Evolutionary conservation across 2,888 invertebrate species (phyloP).

Genomic region (Venusia cambrica): DNA sequence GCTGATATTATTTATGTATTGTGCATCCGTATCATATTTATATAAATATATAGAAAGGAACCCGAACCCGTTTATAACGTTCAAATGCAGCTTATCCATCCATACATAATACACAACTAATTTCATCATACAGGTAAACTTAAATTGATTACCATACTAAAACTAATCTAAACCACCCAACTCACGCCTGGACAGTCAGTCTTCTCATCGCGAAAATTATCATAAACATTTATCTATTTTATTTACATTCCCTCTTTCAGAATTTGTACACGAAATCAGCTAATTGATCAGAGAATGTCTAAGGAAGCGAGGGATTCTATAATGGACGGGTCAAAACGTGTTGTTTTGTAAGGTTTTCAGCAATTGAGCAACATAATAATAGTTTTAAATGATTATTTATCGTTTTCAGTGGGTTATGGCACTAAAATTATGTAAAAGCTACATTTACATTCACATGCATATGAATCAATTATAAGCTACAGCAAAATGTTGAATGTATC

Average conservation of each 20-base stretch:
- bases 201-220: conserved; percentile 79
- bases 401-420: conserved; percentile 55
- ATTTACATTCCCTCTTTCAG: conserved; percentile 53
- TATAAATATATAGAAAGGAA: too few species aligned
- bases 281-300: too few species aligned
- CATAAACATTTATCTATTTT: conserved; percentile 55
- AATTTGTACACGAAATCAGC: conserved; percentile 42
- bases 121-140: conserved; percentile 59
- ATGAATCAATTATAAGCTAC: conserved; percentile 12
- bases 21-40: too few species aligned
- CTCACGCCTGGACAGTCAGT: conserved; percentile 76
- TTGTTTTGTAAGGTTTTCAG: conserved; percentile 15
- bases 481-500: conserved; percentile 9
- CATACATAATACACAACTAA: conserved; percentile 43
- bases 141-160: conserved; percentile 63
- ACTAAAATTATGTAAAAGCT: conserved; percentile 43
- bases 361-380: conserved; percentile 55
- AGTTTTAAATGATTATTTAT: conserved; percentile 22
- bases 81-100: conserved; percentile 3
- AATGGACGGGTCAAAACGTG: conserved; percentile 41
- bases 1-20: too few species aligned
- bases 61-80: conserved; percentile 34
- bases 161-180: conserved; percentile 69
- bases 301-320: conserved; percentile 33
- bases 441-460: conserved; percentile 33